These are phyloP conservation scores for Sebastes matsubarae DNA, from an alignment of 2,797 vertebrate genomes.

Conservation along the genomic window DNA sequence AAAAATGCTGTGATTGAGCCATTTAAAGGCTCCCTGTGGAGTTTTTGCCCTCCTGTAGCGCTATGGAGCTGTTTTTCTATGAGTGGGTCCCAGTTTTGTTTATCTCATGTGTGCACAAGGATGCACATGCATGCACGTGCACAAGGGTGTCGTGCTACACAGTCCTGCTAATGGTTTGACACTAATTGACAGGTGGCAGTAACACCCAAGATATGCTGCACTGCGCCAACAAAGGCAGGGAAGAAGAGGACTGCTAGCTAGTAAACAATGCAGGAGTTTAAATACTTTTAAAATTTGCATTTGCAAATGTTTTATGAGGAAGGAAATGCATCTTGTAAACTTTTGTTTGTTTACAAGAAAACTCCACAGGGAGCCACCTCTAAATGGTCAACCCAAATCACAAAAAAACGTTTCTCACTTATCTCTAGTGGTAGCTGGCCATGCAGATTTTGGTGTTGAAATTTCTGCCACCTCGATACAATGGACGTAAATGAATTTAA, in stretches of 20 bases:
- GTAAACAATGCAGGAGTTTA: not conserved
- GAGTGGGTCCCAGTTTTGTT: not conserved
- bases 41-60: not conserved
- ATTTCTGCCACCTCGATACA: not conserved
- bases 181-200: constrained; percentile 11
- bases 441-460: not conserved
- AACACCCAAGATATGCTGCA: not conserved
- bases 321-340: not conserved
- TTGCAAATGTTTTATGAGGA: not conserved
- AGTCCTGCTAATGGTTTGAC: not conserved
- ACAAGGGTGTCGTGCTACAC: not conserved
- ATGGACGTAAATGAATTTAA: not conserved
- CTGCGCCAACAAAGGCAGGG: not conserved
- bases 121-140: not conserved
- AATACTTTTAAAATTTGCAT: not conserved
- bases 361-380: not conserved
- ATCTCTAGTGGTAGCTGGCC: not conserved
- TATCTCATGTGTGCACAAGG: not conserved
- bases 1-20: constrained; percentile 16
- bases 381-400: not conserved
- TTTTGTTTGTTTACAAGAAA: not conserved
- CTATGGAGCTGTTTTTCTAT: not conserved
- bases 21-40: not conserved
- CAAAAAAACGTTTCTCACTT: constrained; percentile 5
- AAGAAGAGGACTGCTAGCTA: not conserved